phyloP scores from a whole-genome alignment of 2,113 vertebrate genomes.

The Pipa parva region DNA sequence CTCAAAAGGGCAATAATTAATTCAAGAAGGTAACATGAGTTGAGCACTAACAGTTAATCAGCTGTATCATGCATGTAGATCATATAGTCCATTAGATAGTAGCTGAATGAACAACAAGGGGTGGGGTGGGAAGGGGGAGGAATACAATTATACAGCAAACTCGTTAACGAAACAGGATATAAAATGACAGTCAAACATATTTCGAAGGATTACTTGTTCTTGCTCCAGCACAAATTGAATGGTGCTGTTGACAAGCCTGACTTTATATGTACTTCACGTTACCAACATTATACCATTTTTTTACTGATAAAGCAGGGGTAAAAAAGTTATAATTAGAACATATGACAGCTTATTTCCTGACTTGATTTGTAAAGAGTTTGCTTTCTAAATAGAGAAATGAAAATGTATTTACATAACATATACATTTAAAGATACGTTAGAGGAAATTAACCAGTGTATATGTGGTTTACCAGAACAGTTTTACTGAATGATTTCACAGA shows the following conservation, averaged over 20 bases:
- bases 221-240: conserved; percentile 51
- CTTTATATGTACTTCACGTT: conserved; percentile 43
- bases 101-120: conserved; percentile 55
- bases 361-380: conserved; percentile 28
- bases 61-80: conserved; percentile 48
- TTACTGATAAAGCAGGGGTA: conserved; percentile 46
- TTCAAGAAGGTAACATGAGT: conserved; percentile 42
- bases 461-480: not conserved
- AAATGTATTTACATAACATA: not conserved
- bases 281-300: conserved; percentile 41
- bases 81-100: conserved; percentile 55
- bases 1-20: conserved; percentile 13
- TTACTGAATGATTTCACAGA: not conserved
- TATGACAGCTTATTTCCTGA: conserved; percentile 40
- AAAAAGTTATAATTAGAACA: conserved; percentile 38
- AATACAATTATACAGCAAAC: conserved; percentile 54
- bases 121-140: conserved; percentile 49
- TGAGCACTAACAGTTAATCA: conserved; percentile 55
- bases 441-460: not conserved
- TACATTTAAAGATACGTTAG: not conserved
- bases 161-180: conserved; percentile 52
- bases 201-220: conserved; percentile 52
- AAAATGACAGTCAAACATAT: conserved; percentile 56
- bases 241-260: conserved; percentile 50
- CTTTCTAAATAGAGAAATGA: conserved; percentile 21